Evolutionary conservation across 1,140 invertebrate genomes (phyloP).

Genomic region (Bombus waltoni): DNA sequence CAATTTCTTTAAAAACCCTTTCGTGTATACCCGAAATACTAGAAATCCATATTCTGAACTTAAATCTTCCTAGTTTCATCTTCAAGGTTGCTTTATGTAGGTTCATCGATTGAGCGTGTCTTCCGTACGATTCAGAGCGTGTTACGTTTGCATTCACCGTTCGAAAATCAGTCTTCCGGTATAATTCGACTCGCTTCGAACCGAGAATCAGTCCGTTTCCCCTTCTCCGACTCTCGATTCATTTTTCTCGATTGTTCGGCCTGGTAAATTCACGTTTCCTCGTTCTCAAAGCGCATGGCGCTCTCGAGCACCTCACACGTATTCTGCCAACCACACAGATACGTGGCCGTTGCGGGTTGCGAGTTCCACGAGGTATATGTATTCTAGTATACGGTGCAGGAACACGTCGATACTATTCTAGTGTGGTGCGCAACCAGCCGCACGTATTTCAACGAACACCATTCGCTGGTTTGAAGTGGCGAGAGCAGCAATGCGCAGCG

Average conservation of each 20-base stretch:
- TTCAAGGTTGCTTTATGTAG: background rate
- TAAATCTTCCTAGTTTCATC: background rate
- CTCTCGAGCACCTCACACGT: background rate
- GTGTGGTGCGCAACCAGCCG: slow-evolving; percentile 28
- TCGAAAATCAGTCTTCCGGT: background rate
- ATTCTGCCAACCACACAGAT: background rate
- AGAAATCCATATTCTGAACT: no score
- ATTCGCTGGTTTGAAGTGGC: slow-evolving; percentile 76
- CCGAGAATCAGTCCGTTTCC: background rate
- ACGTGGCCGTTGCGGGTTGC: background rate
- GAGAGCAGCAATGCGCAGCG: slow-evolving; percentile 71
- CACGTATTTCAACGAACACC: slow-evolving; percentile 20
- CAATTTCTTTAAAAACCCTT: background rate
- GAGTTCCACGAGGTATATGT: slow-evolving; percentile 3
- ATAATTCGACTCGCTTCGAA: background rate
- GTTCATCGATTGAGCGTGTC: background rate
- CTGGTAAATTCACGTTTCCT: background rate
- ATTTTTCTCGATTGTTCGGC: background rate
- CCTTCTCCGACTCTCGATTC: no score
- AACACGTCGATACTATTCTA: slow-evolving; percentile 62
- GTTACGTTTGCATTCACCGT: background rate
- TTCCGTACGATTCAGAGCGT: slow-evolving; percentile 19
- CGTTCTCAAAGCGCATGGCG: background rate
- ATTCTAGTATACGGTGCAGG: slow-evolving; percentile 5
- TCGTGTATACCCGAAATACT: no score